Base-by-base conservation (phyloP, 2,888 invertebrate genomes). In the Ferdinandea cuprea region DNA sequence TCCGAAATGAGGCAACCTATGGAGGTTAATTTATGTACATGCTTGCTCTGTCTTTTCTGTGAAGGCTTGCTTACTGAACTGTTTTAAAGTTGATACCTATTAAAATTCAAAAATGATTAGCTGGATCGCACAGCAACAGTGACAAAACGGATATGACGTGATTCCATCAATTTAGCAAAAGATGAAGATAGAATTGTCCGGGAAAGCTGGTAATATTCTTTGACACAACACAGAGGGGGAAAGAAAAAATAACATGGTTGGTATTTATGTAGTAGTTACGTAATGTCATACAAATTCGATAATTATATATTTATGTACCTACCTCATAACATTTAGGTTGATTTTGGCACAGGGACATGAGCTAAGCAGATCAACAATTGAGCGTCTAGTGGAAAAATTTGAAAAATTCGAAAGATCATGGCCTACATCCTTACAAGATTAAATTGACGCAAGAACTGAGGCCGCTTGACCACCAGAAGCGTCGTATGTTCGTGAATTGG, bases 1-100 rank as follows among this genome's bases (percentile, higher is more conserved):
- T 50, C 50, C 8, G 50, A 77, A 83, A 83, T 83, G 83, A 83
- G 83, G 77, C 77, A 83, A 83, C 77, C 68, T 72, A 66, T 37
- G 50, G 61, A 56, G 48, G 72, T 72, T 83, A 71, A 83, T 77
- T 77, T 73, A 72, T 68, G 65, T 28, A 44, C 58, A 42, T 58
- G 32, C 17, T 28, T 28, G 30, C 28, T 11, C 6, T 17, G 42
- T 6, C 21, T 35, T 50, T n/a, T n/a, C n/a, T n/a, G n/a, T n/a
- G n/a, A n/a, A n/a, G n/a, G n/a, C n/a, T n/a, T 52, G 66, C 44
- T 42, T 28, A 52, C 11, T 15, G 66, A 52, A 52, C 44, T 17
- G 44, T 46, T 54, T 54, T 69, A 25, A 5, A 25, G 5, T 25
- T 5, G 2, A 5, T 25, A 25, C 9, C 37, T 40, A 58, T 59